These are phyloP conservation scores for Parotia lawesii DNA, from an alignment of 2,113 vertebrate species.

Conservation along the genomic window DNA sequence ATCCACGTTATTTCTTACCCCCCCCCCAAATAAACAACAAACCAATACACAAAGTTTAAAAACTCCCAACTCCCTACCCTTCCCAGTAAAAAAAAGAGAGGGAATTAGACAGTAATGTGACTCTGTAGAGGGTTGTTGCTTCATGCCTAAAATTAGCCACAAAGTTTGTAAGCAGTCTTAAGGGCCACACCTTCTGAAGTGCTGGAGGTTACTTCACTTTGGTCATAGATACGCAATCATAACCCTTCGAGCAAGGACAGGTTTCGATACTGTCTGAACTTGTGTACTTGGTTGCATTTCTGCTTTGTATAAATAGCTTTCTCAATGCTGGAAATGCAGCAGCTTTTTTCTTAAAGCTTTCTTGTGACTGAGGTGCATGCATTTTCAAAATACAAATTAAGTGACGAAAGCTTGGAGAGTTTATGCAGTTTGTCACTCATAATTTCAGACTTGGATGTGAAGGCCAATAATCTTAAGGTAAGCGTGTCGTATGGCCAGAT, in stretches of 20 bases:
- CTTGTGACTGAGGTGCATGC: neutral
- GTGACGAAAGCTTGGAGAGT: neutral
- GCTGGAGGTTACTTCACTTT: neutral
- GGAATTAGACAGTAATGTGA: neutral
- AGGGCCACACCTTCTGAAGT: conserved; percentile 5
- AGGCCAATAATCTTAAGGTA: neutral
- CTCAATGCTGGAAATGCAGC: neutral
- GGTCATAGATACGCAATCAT: neutral
- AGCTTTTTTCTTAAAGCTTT: neutral
- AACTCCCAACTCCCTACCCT: neutral
- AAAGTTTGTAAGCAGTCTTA: neutral
- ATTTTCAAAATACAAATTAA: neutral
- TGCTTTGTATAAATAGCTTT: neutral
- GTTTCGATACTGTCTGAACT: neutral
- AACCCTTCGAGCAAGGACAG: neutral
- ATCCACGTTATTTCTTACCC: neutral
- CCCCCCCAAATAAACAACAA: neutral
- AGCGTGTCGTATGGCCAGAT: neutral
- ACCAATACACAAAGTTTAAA: neutral
- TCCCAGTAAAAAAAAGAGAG: neutral
- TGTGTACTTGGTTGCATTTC: neutral
- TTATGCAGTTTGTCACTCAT: neutral
- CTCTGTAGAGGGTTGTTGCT: neutral
- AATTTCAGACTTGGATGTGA: neutral
- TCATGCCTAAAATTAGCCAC: conserved; percentile 18